Conservation (phyloP, 2,888 invertebrate genomes). For the Spilosoma lubricipeda region DNA sequence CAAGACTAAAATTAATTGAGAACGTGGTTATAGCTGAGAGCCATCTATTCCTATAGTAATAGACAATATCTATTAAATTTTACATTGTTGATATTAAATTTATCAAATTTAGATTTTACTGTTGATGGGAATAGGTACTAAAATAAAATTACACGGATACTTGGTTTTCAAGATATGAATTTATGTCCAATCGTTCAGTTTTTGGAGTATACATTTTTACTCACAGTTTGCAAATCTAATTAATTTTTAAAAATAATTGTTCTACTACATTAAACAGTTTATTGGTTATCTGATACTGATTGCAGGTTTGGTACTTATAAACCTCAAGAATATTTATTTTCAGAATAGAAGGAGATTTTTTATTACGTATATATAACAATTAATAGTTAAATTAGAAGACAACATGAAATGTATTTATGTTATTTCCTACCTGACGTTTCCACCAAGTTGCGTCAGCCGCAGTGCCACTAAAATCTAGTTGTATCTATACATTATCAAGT, state of each 20-base stretch:
- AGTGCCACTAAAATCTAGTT: background rate
- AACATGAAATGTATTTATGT: too few relatives aligned
- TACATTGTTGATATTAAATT: slow-evolving; percentile 60
- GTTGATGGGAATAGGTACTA: background rate
- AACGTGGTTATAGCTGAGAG: slow-evolving; percentile 7
- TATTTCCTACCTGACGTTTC: too few relatives aligned
- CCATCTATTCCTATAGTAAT: slow-evolving; percentile 22
- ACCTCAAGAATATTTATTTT: background rate
- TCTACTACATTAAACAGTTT: too few relatives aligned
- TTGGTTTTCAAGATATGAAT: background rate
- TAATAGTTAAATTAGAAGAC: background rate
- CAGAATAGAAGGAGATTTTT: background rate
- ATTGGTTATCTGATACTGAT: too few relatives aligned
- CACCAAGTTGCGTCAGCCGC: background rate
- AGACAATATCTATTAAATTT: slow-evolving; percentile 30
- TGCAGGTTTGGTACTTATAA: background rate
- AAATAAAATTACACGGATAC: background rate
- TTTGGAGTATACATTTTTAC: background rate
- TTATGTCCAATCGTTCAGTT: background rate
- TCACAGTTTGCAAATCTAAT: background rate
- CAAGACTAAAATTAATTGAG: slow-evolving; percentile 30
- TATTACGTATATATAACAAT: background rate
- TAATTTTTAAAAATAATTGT: too few relatives aligned
- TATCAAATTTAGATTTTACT: slow-evolving; percentile 32
- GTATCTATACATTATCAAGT: too few relatives aligned